phyloP scores from a whole-genome alignment of 2,888 invertebrate genomes.

The Crossocerus cetratus region DNA sequence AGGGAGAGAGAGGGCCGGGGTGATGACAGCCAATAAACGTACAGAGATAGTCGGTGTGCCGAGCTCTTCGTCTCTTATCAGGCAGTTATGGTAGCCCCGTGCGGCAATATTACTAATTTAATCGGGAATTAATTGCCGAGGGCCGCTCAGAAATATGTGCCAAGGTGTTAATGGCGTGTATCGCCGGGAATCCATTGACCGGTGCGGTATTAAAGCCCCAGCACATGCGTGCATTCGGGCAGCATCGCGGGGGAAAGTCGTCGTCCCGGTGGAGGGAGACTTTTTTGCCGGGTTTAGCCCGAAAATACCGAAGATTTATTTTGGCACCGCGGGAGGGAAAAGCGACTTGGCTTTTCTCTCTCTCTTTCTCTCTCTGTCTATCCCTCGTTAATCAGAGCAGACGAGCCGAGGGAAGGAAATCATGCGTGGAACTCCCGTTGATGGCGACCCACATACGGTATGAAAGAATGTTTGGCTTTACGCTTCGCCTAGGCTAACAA shows the following conservation, averaged over 20 bases:
- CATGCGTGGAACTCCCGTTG: conserved; percentile 32
- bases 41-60: not conserved
- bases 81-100: not conserved
- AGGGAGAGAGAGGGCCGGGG: no score
- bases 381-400: conserved; percentile 7
- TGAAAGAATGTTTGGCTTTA: conserved; percentile 63
- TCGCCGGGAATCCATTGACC: not conserved
- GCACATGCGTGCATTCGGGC: no score
- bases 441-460: conserved; percentile 63
- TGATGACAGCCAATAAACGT: conserved; percentile 39
- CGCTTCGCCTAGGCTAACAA: conserved; percentile 62
- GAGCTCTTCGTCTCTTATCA: not conserved
- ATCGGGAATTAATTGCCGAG: not conserved
- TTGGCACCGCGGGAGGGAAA: not conserved
- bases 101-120: conserved; percentile 1
- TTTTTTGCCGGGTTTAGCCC: not conserved
- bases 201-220: no score
- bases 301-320: conserved; percentile 2
- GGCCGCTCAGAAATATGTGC: not conserved
- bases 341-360: not conserved
- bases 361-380: no score
- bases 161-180: not conserved
- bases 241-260: no score
- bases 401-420: conserved; percentile 26
- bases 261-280: not conserved